Evolutionary conservation across 2,888 invertebrate genomes (phyloP).

Genomic region (Piscicola geometra): DNA sequence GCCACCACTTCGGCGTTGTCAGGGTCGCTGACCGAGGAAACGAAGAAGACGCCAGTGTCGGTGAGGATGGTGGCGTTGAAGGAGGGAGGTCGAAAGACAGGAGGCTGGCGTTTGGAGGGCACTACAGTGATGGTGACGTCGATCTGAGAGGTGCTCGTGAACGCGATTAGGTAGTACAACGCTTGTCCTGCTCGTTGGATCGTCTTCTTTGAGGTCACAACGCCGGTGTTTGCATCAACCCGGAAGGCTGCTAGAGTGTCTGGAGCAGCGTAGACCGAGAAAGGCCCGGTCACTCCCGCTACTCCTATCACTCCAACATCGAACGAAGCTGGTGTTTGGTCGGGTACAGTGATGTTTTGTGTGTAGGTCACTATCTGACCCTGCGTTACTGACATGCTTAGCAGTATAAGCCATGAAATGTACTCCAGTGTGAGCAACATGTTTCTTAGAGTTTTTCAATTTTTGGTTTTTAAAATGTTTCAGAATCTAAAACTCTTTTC

Average conservation of each 20-base stretch:
- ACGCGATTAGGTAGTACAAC: constrained; percentile 29
- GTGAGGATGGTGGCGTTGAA: constrained; percentile 18
- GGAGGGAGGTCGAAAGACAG: constrained; percentile 28
- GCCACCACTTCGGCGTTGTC: constrained; percentile 14
- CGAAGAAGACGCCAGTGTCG: constrained; percentile 3
- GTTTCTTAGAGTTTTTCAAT: no score
- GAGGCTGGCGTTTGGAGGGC: constrained; percentile 10
- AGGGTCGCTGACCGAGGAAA: constrained; percentile 29
- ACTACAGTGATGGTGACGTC: constrained; percentile 25
- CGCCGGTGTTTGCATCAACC: constrained; percentile 13
- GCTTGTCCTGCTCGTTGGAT: constrained; percentile 4
- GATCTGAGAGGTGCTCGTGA: constrained; percentile 14
- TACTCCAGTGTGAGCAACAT: no score
- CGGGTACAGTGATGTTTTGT: constrained; percentile 34
- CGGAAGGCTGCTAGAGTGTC: constrained; percentile 5
- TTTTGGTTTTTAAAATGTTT: no score
- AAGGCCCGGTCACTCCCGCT: constrained; percentile 17
- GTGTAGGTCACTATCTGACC: constrained; percentile 34
- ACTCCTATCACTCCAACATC: constrained; percentile 27
- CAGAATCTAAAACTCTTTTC: no score
- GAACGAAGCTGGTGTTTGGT: constrained; percentile 20
- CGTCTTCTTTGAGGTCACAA: constrained; percentile 16
- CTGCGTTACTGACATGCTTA: no score
- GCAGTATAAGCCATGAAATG: no score
- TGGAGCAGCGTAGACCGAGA: background rate